Percentiles rank a stretch among this genome's conserved stretches.
These are phyloP conservation scores for Dicyrtomina minuta DNA, from an alignment of 2,888 invertebrate species.

Conservation along the genomic window DNA sequence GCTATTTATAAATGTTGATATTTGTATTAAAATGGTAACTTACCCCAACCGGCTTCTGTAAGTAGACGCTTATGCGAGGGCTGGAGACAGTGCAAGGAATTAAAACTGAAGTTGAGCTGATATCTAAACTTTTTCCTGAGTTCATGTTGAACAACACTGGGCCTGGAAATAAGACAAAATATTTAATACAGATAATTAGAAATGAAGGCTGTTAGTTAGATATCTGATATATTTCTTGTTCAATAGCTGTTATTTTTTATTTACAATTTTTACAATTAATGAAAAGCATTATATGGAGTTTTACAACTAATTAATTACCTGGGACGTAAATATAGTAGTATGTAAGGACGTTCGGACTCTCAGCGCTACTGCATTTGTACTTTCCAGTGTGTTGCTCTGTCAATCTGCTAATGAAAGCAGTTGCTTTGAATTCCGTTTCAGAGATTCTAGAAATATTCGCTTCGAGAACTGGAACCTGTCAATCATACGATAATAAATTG, in stretches of 20 bases:
- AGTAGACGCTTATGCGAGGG: conserved; percentile 41
- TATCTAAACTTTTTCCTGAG: conserved; percentile 39
- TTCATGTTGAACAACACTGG: conserved; percentile 41
- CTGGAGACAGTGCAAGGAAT: conserved; percentile 50
- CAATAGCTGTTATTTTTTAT: background rate
- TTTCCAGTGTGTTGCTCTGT: conserved; percentile 51
- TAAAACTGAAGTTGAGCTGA: conserved; percentile 43
- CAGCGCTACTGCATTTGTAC: conserved; percentile 46
- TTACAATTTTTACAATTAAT: background rate
- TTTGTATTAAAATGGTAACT: no score
- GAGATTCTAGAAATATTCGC: conserved; percentile 35
- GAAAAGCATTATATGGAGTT: background rate
- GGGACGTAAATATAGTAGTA: conserved; percentile 50
- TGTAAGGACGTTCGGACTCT: conserved; percentile 34
- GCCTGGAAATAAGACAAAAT: conserved; percentile 33
- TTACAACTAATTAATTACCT: conserved; percentile 35
- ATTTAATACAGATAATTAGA: conserved; percentile 8
- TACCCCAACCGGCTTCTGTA: conserved; percentile 46
- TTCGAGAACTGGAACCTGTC: conserved; percentile 41
- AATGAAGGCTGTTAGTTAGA: no score
- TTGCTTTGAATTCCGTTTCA: conserved; percentile 37
- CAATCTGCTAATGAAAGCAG: conserved; percentile 40
- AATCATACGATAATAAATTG: background rate
- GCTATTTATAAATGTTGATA: no score
- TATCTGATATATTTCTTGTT: no score